A percentile compares a stretch with the other conserved stretches of the same genome.
Conservation (phyloP, 2,888 invertebrate species). For the Frankliniella fusca region DNA sequence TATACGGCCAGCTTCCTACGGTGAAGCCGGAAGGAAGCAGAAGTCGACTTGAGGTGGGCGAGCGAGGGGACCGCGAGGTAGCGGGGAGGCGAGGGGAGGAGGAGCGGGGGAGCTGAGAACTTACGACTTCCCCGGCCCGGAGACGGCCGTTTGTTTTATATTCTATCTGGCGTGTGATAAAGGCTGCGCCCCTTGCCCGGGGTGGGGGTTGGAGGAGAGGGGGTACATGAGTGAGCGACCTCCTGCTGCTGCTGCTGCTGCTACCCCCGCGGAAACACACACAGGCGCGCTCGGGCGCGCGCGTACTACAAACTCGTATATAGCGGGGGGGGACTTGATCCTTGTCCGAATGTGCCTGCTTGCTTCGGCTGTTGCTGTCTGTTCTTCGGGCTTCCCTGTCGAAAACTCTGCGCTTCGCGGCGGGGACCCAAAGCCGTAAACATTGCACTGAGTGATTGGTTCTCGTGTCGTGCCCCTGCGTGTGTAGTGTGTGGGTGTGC, state of each 20-base stretch:
- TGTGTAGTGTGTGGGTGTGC: neutral
- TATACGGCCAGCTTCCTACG: constrained; percentile 1
- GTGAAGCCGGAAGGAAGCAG: neutral
- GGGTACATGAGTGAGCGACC: no score
- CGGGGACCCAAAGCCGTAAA: neutral
- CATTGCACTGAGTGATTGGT: constrained; percentile 11
- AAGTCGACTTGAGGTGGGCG: neutral
- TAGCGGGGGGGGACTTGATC: neutral
- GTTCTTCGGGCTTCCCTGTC: neutral
- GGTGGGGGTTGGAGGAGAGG: no score
- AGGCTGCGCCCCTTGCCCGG: neutral
- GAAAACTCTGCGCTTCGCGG: neutral
- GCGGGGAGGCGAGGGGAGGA: neutral
- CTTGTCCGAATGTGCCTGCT: no score
- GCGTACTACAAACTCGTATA: neutral
- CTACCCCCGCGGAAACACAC: neutral
- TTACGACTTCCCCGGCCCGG: constrained; percentile 17
- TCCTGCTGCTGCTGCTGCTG: no score
- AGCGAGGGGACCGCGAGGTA: neutral
- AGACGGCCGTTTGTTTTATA: constrained; percentile 25
- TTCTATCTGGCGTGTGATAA: constrained; percentile 22
- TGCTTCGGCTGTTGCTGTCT: neutral
- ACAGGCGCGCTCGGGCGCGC: neutral
- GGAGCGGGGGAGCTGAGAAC: neutral
- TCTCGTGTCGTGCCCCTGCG: neutral